A percentile compares a stretch with the other conserved stretches of the same genome.
Conservation (phyloP, 2,113 vertebrate species). For the Embiotoca jacksoni region DNA sequence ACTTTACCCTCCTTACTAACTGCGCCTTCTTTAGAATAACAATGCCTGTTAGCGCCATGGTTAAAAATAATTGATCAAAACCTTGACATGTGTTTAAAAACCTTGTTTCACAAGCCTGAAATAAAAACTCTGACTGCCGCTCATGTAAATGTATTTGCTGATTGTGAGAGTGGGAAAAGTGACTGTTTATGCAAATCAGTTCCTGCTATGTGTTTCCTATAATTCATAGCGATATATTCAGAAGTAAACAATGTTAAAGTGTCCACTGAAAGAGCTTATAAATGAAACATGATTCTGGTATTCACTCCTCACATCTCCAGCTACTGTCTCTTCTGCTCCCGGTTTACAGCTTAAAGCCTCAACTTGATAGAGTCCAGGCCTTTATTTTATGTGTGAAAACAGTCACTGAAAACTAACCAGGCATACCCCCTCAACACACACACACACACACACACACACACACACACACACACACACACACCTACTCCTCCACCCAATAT, state of each 20-base stretch:
- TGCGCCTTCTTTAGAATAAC: constrained; percentile 32
- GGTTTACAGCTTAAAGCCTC: constrained; percentile 64
- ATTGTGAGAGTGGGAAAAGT: constrained; percentile 24
- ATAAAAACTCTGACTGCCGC: constrained; percentile 24
- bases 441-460: constrained; percentile 4
- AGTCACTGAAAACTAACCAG: constrained; percentile 77
- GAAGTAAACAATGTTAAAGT: neutral
- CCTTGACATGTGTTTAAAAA: constrained; percentile 13
- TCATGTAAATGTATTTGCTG: constrained; percentile 32
- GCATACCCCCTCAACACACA: constrained; percentile 33
- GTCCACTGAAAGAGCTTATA: neutral
- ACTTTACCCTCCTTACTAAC: constrained; percentile 29
- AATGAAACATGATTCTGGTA: neutral
- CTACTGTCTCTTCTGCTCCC: constrained; percentile 50
- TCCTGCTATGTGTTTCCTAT: constrained; percentile 8
- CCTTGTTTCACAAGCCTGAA: neutral
- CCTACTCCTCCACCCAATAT: constrained; percentile 40
- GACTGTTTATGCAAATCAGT: constrained; percentile 28
- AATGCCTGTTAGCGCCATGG: constrained; percentile 22
- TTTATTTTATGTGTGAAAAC: constrained; percentile 79
- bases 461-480: constrained; percentile 20
- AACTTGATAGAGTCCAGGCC: constrained; percentile 75
- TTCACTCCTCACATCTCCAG: constrained; percentile 25
- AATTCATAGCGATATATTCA: constrained; percentile 6
- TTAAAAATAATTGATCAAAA: constrained; percentile 55